These are phyloP conservation scores for Chiloscyllium punctatum DNA, from an alignment of 2,797 vertebrate species.

Conservation along the genomic window DNA sequence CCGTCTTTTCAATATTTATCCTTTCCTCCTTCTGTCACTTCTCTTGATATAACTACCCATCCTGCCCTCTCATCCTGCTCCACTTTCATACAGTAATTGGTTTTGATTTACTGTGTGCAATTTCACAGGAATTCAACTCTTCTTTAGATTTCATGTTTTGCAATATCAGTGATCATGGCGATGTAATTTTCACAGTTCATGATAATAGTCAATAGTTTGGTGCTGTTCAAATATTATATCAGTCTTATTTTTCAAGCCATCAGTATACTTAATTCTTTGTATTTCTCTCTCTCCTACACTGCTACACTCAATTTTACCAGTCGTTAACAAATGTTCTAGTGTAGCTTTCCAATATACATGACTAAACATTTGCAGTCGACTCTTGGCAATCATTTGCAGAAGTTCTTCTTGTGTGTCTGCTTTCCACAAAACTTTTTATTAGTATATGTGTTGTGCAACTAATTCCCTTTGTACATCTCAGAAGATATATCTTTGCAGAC, in stretches of 20 bases:
- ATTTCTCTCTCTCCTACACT: background rate
- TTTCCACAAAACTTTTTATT: background rate
- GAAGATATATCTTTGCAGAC: background rate
- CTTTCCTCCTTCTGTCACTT: too few relatives aligned
- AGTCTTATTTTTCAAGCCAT: background rate
- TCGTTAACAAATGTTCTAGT: background rate
- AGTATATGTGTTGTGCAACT: background rate
- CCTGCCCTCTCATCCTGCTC: too few relatives aligned
- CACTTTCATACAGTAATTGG: too few relatives aligned
- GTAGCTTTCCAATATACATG: background rate
- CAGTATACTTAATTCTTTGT: background rate
- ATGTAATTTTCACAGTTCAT: background rate
- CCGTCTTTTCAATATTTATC: too few relatives aligned
- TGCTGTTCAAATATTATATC: background rate
- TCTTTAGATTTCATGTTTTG: background rate
- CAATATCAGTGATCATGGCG: too few relatives aligned
- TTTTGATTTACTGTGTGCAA: too few relatives aligned
- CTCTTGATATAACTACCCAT: too few relatives aligned
- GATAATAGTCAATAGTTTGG: background rate
- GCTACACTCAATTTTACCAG: background rate
- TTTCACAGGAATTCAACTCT: too few relatives aligned
- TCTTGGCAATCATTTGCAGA: too few relatives aligned
- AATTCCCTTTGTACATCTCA: background rate
- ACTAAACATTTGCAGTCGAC: background rate
- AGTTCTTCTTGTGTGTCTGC: background rate